These are phyloP conservation scores for Hypsibius dujardini DNA, from an alignment of 1,140 invertebrate genomes.

Conservation along the genomic window DNA sequence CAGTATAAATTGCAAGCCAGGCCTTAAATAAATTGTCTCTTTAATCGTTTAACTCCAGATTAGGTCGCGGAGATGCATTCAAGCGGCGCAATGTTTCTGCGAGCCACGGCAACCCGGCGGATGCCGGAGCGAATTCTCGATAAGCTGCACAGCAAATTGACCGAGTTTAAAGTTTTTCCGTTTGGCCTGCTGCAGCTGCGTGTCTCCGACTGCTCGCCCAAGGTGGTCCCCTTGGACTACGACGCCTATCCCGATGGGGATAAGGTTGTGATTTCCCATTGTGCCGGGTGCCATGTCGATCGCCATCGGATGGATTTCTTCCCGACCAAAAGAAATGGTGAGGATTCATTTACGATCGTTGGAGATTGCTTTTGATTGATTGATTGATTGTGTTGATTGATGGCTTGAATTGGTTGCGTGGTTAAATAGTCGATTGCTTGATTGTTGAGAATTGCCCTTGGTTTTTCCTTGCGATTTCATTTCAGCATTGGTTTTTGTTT, in stretches of 20 bases:
- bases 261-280: conserved; percentile 2
- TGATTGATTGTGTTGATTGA: too few species aligned
- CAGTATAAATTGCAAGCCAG: too few species aligned
- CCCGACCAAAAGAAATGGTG: conserved; percentile 8
- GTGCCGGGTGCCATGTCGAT: background rate
- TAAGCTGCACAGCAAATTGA: background rate
- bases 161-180: background rate
- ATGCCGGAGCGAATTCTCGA: background rate
- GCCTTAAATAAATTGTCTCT: too few species aligned
- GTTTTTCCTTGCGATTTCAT: background rate
- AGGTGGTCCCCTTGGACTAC: background rate
- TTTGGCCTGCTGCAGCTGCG: conserved; percentile 10
- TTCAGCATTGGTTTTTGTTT: background rate
- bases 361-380: background rate
- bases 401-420: too few species aligned
- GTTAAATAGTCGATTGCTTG: too few species aligned
- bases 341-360: background rate
- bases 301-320: background rate
- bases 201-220: conserved; percentile 8
- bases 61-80: background rate
- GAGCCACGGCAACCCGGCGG: conserved; percentile 6
- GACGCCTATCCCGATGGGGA: background rate
- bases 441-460: background rate
- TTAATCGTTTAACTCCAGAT: too few species aligned
- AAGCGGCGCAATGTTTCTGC: background rate